phyloP scores from a whole-genome alignment of 2,797 vertebrate species.

The Selene dorsalis region DNA sequence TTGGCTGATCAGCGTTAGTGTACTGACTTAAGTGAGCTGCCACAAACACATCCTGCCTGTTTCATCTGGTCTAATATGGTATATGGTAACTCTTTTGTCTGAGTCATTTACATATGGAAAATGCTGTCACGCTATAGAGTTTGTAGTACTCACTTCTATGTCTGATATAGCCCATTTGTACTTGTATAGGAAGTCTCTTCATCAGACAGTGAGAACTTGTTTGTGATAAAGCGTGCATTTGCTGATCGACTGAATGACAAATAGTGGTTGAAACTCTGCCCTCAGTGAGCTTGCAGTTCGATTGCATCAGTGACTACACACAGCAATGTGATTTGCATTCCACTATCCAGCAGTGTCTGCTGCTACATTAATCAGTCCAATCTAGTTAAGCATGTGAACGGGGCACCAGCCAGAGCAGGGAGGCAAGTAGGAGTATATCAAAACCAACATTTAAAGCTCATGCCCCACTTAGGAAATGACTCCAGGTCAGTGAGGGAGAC shows the following conservation, averaged over 20 bases:
- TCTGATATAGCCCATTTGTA: not conserved
- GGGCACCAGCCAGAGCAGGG: slow-evolving; percentile 4
- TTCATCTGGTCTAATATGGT: not conserved
- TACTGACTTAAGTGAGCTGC: not conserved
- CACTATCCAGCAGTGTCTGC: slow-evolving; percentile 41
- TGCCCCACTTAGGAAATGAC: slow-evolving; percentile 19
- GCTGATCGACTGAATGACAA: not conserved
- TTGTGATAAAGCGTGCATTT: not conserved
- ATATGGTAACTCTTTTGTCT: not conserved
- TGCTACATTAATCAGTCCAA: slow-evolving; percentile 29
- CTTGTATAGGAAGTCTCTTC: not conserved
- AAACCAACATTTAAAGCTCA: slow-evolving; percentile 17
- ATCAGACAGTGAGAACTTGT: not conserved
- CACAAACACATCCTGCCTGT: not conserved
- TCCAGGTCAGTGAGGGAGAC: slow-evolving; percentile 44
- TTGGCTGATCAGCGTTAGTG: not conserved
- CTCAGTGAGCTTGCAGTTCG: slow-evolving; percentile 28
- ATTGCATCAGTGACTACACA: slow-evolving; percentile 35
- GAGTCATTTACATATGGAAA: not conserved
- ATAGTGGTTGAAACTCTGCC: slow-evolving; percentile 1
- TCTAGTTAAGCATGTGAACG: slow-evolving; percentile 9
- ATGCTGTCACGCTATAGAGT: not conserved
- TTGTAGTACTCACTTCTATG: not conserved
- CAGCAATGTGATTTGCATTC: slow-evolving; percentile 51
- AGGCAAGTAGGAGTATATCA: slow-evolving; percentile 36